Base-by-base conservation (phyloP, 2,888 invertebrate genomes). In the Lissonota sp. region DNA sequence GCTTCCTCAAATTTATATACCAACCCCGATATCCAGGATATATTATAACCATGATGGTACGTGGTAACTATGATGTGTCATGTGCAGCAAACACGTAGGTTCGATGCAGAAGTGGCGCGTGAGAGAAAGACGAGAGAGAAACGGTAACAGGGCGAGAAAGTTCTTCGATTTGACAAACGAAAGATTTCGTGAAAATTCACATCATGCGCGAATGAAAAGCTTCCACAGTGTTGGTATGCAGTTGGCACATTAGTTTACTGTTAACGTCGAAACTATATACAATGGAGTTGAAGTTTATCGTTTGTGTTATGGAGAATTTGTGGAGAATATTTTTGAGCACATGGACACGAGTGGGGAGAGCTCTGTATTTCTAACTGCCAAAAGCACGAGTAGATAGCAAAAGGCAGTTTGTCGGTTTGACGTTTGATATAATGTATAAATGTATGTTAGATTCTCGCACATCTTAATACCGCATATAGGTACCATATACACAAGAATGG, bases 41-140 rank as follows among this genome's bases (percentile, higher is more conserved):
- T 76, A 57, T 40, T 66, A 44, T 58, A 67, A 16, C 14, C 55
- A 73, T 37, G n/a, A 37, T 16, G 14, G 44, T 16, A 53, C 49
- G 66, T 66, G 1, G 26, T 44, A 53, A 60, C 71, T 49, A 8
- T 62, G 12, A 46, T 10, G 26, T 66, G 66, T 75, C 71, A 58
- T 26, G 64, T 60, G 16, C 60, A 69, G 66, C 75, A 80, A 75
- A 57, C 46, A 62, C n/a, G 39, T 7, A 66, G 12, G 42, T 55
- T 55, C 69, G 77, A 71, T 49, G 39, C 40, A 46, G 39, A 42
- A 1, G n/a, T 16, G 8, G 2, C 14, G 26, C 16, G 6, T 12
- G 39, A 49, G 12, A 46, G 40, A 44, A 5, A 12, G 63, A 44
- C 14, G 26, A 39, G 37, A 37, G 26, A 46, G 12, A 44, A 26